Percentiles rank a stretch among this genome's conserved stretches.
Conservation (phyloP, 2,797 vertebrate genomes). For the Otus scops region DNA sequence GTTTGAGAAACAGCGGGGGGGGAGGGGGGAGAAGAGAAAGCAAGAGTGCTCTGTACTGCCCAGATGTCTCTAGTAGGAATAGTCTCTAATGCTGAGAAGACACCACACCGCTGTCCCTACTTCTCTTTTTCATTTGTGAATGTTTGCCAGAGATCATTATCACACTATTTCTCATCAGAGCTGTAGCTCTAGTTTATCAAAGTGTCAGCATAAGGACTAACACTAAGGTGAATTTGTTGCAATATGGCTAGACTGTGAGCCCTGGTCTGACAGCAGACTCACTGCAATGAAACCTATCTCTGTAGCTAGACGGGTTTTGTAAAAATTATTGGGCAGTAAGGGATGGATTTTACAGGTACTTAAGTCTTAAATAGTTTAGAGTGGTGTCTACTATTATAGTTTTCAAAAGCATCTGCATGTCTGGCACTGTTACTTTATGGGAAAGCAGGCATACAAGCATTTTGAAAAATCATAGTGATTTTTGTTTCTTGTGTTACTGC, state of each 20-base stretch:
- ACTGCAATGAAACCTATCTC: constrained; percentile 9
- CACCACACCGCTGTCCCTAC: background rate
- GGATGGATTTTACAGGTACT: background rate
- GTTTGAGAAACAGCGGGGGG: background rate
- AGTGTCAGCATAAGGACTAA: constrained; percentile 63
- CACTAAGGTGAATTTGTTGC: constrained; percentile 50
- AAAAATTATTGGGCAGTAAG: constrained; percentile 20
- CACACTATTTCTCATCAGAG: constrained; percentile 40
- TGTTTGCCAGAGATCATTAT: constrained; percentile 64
- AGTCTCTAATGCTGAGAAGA: background rate
- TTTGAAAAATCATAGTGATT: background rate
- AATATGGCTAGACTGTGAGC: constrained; percentile 11
- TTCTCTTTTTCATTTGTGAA: constrained; percentile 1
- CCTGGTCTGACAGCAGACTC: constrained; percentile 33
- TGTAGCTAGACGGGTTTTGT: constrained; percentile 37
- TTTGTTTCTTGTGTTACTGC: background rate
- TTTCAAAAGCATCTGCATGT: background rate
- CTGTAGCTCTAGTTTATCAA: constrained; percentile 64
- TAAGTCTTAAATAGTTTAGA: background rate
- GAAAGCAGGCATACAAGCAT: background rate
- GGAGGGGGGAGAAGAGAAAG: background rate
- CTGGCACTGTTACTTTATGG: background rate
- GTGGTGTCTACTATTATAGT: background rate
- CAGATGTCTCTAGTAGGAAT: background rate
- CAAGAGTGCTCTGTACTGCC: background rate